Conservation (phyloP, 2,113 vertebrate species). For the Balaenoptera acutorostrata region DNA sequence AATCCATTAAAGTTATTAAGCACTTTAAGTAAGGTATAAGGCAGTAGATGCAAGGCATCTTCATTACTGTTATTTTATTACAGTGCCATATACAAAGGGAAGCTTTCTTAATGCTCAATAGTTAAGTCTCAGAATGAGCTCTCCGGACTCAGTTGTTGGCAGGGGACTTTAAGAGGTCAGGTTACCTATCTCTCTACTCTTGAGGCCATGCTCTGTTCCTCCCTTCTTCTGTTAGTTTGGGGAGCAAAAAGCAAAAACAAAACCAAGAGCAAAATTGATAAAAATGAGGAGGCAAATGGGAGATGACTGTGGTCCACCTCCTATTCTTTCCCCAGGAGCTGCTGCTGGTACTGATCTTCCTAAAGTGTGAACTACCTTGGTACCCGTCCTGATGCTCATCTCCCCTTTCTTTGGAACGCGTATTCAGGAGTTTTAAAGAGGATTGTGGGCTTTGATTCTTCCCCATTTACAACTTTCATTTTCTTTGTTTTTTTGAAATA, state of each 20-base stretch:
- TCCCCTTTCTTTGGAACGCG: neutral
- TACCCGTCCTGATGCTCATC: neutral
- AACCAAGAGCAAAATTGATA: neutral
- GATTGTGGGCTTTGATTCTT: neutral
- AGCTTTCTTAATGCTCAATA: conserved; percentile 13
- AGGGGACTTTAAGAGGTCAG: neutral
- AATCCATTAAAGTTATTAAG: conserved; percentile 70
- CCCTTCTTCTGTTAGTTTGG: neutral
- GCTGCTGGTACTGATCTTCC: neutral
- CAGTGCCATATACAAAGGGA: neutral
- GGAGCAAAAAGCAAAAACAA: neutral
- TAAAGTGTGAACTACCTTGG: neutral
- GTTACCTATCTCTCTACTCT: neutral
- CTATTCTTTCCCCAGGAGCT: neutral
- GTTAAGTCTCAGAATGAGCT: neutral
- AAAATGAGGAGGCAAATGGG: neutral
- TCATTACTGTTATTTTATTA: conserved; percentile 55
- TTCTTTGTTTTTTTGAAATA: neutral
- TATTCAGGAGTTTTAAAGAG: neutral
- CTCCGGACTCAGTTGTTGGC: neutral
- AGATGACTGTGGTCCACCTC: neutral
- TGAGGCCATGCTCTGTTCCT: neutral
- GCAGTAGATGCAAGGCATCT: conserved; percentile 29
- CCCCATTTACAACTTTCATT: neutral
- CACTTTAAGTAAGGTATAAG: conserved; percentile 64